phyloP scores from a whole-genome alignment of 2,113 vertebrate genomes.

The Numenius arquata region DNA sequence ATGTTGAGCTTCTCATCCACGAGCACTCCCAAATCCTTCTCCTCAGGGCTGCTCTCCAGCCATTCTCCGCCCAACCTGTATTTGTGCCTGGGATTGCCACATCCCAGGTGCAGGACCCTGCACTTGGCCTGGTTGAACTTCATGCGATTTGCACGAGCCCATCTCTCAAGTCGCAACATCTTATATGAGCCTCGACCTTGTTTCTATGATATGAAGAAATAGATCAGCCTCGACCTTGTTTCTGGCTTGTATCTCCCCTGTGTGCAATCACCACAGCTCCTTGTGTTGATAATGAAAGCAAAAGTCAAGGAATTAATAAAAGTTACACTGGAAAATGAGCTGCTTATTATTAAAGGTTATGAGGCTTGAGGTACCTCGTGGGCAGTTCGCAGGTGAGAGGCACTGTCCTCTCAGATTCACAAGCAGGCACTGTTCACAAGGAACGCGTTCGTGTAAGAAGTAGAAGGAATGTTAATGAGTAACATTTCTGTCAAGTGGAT shows the following conservation, averaged over 20 bases:
- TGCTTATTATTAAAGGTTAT: not conserved
- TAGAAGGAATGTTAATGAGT: constrained; percentile 17
- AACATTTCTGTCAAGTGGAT: not conserved
- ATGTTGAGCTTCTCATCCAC: too few species aligned
- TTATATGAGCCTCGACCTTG: not conserved
- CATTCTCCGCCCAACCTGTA: too few species aligned
- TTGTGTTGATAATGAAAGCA: not conserved
- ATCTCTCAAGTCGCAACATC: not conserved
- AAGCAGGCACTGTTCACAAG: not conserved
- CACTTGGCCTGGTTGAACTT: too few species aligned
- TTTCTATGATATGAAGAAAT: not conserved
- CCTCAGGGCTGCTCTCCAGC: too few species aligned
- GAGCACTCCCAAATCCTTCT: too few species aligned
- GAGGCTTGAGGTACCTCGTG: not conserved
- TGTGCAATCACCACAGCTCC: not conserved
- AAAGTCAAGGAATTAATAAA: not conserved
- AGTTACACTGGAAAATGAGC: not conserved
- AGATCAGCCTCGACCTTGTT: not conserved
- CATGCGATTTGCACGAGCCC: too few species aligned
- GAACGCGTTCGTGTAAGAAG: not conserved
- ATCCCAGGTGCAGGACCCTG: too few species aligned
- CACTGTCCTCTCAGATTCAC: not conserved
- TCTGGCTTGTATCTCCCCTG: not conserved
- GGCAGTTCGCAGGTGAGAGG: not conserved
- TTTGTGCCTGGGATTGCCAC: too few species aligned